phyloP scores from a whole-genome alignment of 2,888 invertebrate species.

The Polydesmus complanatus region DNA sequence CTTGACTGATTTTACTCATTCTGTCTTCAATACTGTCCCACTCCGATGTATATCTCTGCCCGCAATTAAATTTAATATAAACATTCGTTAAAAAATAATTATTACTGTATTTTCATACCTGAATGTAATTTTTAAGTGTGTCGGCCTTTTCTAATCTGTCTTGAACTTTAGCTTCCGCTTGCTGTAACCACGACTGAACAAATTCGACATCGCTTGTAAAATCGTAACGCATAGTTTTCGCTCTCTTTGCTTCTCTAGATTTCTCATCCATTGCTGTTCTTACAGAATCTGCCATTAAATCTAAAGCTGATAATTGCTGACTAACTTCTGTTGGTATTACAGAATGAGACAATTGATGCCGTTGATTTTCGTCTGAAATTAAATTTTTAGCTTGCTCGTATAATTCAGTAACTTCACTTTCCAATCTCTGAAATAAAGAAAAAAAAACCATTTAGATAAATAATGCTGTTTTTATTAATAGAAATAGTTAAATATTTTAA shows the following conservation, averaged over 20 bases:
- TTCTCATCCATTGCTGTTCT: slow-evolving; percentile 72
- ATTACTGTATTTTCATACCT: slow-evolving; percentile 29
- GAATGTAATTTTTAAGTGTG: slow-evolving; percentile 58
- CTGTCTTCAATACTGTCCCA: slow-evolving; percentile 19
- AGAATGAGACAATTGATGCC: slow-evolving; percentile 47
- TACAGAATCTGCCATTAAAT: slow-evolving; percentile 63
- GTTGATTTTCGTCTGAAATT: slow-evolving; percentile 39
- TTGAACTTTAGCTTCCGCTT: slow-evolving; percentile 66
- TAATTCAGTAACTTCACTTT: slow-evolving; percentile 45
- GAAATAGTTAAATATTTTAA: no score
- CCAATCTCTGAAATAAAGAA: slow-evolving; percentile 47
- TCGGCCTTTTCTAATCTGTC: slow-evolving; percentile 65
- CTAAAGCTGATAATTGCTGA: slow-evolving; percentile 66
- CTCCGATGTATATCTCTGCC: slow-evolving; percentile 18
- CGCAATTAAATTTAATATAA: not conserved
- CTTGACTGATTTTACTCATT: slow-evolving; percentile 44
- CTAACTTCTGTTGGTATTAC: slow-evolving; percentile 58
- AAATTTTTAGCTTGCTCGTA: slow-evolving; percentile 20
- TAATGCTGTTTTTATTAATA: no score
- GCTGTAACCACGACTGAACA: slow-evolving; percentile 67
- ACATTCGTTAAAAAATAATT: not conserved
- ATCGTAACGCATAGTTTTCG: slow-evolving; percentile 63
- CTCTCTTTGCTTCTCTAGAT: slow-evolving; percentile 72
- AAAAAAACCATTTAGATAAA: no score
- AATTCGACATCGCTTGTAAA: slow-evolving; percentile 65